A percentile compares a stretch with the other conserved stretches of the same genome.
Conservation (phyloP, 2,888 invertebrate species). For the Spisula subtruncata region DNA sequence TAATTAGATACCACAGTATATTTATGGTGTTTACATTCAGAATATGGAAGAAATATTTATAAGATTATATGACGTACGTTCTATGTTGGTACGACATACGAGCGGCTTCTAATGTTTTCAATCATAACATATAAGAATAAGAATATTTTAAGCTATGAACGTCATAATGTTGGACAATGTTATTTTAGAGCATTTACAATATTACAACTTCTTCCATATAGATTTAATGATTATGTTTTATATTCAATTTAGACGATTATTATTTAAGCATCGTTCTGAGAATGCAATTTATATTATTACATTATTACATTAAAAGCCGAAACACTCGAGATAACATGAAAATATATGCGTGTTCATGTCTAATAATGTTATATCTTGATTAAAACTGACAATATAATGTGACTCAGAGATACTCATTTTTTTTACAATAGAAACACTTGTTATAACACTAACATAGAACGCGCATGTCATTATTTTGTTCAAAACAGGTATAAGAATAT, state of each 20-base stretch:
- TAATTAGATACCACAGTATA: background rate
- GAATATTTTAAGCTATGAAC: background rate
- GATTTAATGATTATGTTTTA: background rate
- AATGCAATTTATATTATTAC: background rate
- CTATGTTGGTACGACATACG: background rate
- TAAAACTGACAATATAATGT: slow-evolving; percentile 5
- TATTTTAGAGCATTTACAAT: background rate
- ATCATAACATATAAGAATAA: background rate
- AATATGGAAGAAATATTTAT: background rate
- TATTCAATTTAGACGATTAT: background rate
- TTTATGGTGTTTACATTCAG: background rate
- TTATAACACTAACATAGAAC: background rate
- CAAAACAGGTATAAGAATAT: no score
- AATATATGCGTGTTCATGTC: background rate
- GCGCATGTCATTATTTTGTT: background rate
- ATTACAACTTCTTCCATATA: background rate
- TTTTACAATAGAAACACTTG: background rate
- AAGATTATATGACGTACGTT: background rate
- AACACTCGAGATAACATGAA: background rate
- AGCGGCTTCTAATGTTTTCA: background rate
- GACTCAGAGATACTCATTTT: background rate
- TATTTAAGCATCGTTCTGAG: background rate
- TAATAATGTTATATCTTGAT: background rate
- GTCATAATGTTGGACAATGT: background rate
- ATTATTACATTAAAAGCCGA: background rate